phyloP scores from a whole-genome alignment of 2,888 invertebrate genomes.

The Cantharis flavilabris region DNA sequence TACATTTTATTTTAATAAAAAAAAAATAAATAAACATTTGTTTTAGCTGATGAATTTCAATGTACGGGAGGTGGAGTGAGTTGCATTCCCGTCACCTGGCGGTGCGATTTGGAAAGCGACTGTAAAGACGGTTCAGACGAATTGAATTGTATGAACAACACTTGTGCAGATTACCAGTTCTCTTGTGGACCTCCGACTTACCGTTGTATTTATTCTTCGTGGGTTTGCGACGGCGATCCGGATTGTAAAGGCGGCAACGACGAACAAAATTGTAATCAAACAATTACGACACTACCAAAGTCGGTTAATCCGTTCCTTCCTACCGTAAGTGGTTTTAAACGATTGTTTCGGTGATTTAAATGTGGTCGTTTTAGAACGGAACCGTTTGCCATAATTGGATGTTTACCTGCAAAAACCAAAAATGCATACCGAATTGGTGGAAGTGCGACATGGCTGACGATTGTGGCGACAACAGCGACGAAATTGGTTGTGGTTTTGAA shows the following conservation, averaged over 20 bases:
- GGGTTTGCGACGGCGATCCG: conserved; percentile 80
- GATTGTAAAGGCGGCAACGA: conserved; percentile 76
- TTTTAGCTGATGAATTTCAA: conserved; percentile 60
- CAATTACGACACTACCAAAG: conserved; percentile 35
- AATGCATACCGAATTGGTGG: conserved; percentile 81
- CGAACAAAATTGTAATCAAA: conserved; percentile 68
- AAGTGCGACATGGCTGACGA: conserved; percentile 78
- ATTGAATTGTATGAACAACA: conserved; percentile 65
- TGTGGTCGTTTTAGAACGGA: conserved; percentile 40
- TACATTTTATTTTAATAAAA: neutral
- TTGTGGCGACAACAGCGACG: conserved; percentile 77
- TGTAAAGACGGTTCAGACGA: conserved; percentile 78
- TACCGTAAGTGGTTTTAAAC: conserved; percentile 9
- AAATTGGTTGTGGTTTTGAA: conserved; percentile 57
- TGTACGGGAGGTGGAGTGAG: conserved; percentile 59
- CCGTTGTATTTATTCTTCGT: conserved; percentile 74
- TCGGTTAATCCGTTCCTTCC: conserved; percentile 37
- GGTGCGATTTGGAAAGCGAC: conserved; percentile 83
- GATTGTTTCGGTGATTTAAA: neutral
- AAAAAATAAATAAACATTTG: too few relatives aligned
- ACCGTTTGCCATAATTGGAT: conserved; percentile 73
- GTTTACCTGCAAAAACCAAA: conserved; percentile 73
- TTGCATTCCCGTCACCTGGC: conserved; percentile 77
- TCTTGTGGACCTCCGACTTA: conserved; percentile 57
- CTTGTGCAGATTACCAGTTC: conserved; percentile 76